Conservation (phyloP, 2,797 vertebrate genomes). For the Champsocephalus gunnari region DNA sequence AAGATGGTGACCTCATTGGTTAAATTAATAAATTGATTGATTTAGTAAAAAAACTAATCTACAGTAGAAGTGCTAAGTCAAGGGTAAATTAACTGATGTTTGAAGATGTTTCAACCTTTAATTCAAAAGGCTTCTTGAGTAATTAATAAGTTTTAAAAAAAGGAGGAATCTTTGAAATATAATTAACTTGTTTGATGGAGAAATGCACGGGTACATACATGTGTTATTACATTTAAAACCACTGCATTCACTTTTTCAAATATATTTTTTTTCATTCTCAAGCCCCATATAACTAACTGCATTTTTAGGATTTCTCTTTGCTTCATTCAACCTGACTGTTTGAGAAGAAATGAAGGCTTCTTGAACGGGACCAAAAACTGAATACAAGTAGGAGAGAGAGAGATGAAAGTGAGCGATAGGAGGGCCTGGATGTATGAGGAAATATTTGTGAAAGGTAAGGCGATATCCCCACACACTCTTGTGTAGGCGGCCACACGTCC, state of each 20-base stretch:
- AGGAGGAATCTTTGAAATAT: background rate
- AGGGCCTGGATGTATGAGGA: conserved; percentile 50
- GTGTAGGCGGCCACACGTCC: conserved; percentile 57
- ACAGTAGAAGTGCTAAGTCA: background rate
- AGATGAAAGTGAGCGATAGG: conserved; percentile 33
- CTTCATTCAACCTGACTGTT: background rate
- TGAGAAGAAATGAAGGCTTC: conserved; percentile 14
- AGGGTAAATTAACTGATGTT: background rate
- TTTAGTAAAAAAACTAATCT: background rate
- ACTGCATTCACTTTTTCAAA: background rate
- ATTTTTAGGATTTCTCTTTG: conserved; percentile 4
- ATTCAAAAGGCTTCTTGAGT: background rate
- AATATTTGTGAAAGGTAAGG: conserved; percentile 74
- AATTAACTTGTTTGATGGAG: background rate
- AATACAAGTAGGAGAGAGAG: conserved; percentile 19
- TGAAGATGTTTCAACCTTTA: background rate
- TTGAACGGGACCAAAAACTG: conserved; percentile 20
- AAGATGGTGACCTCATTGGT: conserved; percentile 28
- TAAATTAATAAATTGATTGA: background rate
- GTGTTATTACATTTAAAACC: background rate
- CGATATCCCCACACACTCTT: conserved; percentile 69
- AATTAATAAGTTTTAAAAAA: background rate
- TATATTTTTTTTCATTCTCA: background rate
- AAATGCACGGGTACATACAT: background rate
- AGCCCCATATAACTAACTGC: background rate